Base-by-base conservation (phyloP, 2,797 vertebrate genomes). In the Vespertilio murinus region DNA sequence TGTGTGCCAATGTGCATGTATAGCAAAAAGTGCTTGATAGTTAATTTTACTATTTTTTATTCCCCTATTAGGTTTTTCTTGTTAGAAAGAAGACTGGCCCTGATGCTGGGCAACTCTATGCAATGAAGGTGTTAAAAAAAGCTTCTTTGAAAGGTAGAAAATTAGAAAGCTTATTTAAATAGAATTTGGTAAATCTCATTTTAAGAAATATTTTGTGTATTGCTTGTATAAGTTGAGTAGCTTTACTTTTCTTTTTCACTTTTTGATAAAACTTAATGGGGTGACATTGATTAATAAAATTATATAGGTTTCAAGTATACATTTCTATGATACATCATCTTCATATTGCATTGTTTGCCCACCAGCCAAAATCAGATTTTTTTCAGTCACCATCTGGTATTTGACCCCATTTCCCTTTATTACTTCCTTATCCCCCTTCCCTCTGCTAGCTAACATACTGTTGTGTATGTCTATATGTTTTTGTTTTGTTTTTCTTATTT, bases 111-210 rank as follows among this genome's bases (percentile, higher is more conserved):
- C 99, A 99, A 97, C 99, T 99, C 97, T 99, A 99, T 98, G 99
- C 99, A 98, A 99, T 99, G 99, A 99, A 99, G 99, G 99, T 99
- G 96, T 98, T 99, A 97, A 99, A 99, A 98, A 99, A 99, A 98
- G 99, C 99, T 97, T 99, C 99, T 97, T 98, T 99, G 97, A 99
- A 99, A 99, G 99, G 99, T 99, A 98, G 25, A 77, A 83, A 65
- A 90, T 94, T 81, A 98, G 14, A 95, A 84, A 75, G 6, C 71
- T 87, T 54, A 88, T 94, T 88, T 71, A 80, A 86, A 59, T 93
- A 90, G 20, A 94, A 83, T 85, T 86, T 90, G 17, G 5, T 28
- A 88, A 85, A 92, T 6, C 25, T 65, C 30, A 5, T 75, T 95
- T 90, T 87, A 40, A 88, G 16, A 88, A 23, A 82, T 54, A 77